These are phyloP conservation scores for Coendou prehensilis DNA, from an alignment of 2,797 vertebrate genomes.

Conservation along the genomic window DNA sequence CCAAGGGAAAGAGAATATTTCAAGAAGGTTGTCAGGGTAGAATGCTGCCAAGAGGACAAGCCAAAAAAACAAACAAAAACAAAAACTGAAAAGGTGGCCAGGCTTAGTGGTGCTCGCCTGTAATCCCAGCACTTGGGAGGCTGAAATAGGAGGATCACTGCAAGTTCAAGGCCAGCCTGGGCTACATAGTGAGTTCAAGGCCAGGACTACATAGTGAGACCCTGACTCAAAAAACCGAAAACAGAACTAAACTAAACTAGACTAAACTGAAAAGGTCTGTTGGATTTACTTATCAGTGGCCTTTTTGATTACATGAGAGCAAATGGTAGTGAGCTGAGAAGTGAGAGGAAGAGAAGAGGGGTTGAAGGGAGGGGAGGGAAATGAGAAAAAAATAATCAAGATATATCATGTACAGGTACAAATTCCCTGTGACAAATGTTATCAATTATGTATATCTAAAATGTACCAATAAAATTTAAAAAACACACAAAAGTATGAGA, in stretches of 20 bases:
- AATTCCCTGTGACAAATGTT: no score
- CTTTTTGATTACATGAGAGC: constrained; percentile 27
- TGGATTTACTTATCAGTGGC: constrained; percentile 31
- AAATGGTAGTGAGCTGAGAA: not conserved
- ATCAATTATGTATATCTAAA: no score
- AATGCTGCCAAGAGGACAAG: constrained; percentile 18
- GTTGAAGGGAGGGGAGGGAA: not conserved
- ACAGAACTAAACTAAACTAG: not conserved
- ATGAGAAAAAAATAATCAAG: not conserved
- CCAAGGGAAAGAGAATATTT: not conserved
- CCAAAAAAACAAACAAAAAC: not conserved
- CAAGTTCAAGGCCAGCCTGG: not conserved
- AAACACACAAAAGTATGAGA: no score
- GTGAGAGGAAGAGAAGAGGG: not conserved
- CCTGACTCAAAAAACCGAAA: not conserved
- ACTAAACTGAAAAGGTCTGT: not conserved
- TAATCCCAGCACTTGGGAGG: not conserved
- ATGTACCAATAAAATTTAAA: no score
- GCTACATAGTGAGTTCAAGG: not conserved
- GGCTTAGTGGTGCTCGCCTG: not conserved
- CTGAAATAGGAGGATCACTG: not conserved
- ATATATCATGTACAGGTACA: not conserved
- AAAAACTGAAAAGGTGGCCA: not conserved
- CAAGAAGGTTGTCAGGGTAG: constrained; percentile 10
- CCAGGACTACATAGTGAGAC: not conserved